Evolutionary conservation across 2,888 invertebrate species (phyloP), one percentile per base, ranked within the genome.

Genomic region (Micoletzkya japonica): DNA sequence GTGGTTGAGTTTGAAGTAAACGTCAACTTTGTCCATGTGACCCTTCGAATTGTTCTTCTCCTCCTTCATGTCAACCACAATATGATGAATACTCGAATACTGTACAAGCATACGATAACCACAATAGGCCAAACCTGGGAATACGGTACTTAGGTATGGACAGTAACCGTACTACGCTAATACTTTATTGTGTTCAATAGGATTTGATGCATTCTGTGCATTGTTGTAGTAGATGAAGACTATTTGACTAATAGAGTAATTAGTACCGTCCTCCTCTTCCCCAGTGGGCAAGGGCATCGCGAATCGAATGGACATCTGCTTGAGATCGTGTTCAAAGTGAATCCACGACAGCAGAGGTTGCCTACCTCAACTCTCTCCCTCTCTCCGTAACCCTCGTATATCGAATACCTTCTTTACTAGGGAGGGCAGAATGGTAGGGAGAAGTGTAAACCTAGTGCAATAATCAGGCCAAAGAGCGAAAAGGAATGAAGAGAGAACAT

Each of bases 271-370:
- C 1, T 63, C n/a, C 44, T 44, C 64, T 6, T 54, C 54, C 0
- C 36, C 54, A 26, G n/a, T 36, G 1, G 52, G 1, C 37, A 66
- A 30, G 4, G n/a, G 34, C 14, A 66, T 20, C 2, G 76, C 79
- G 56, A 80, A 80, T 67, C 70, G 77, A 28, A 78, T 54, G 6
- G 70, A 44, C 6, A 78, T 34, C 4, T 71, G 56, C 17, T 76
- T 72, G 24, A 74, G 73, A 52, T 80, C 79, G 58, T 80, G 79
- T 60, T 79, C 78, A 32, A 79, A 79, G 44, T 72, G 56, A 17
- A 73, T 74, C 50, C 66, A 77, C 1, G 78, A 79, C 20, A 75
- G 70, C n/a, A 71, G 73, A 32, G 44, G 34, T 30, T 75, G 75
- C 36, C 14, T 61, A 7, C 74, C 77, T 72, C 49, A 57, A 68